Conservation (phyloP, 2,797 vertebrate species). For the Myripristis jacobus region DNA sequence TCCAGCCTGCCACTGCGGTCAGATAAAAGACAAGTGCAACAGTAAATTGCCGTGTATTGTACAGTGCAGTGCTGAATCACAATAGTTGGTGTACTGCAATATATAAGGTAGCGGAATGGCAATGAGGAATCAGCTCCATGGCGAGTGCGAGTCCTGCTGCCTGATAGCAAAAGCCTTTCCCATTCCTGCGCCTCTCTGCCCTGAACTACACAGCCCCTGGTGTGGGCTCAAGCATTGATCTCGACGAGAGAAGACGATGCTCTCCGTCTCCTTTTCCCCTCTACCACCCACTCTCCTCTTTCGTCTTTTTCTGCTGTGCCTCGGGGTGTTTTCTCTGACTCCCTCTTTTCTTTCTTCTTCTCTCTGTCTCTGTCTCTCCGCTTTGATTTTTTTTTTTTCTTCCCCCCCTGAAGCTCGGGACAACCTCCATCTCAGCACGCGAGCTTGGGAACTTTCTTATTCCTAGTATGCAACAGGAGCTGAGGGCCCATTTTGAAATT, state of each 20-base stretch:
- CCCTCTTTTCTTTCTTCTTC: constrained; percentile 2
- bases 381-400: too few relatives aligned
- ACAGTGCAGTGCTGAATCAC: constrained; percentile 21
- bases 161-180: constrained; percentile 1
- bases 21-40: constrained; percentile 42
- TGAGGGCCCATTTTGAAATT: constrained; percentile 8
- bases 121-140: constrained; percentile 12
- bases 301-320: constrained; percentile 12
- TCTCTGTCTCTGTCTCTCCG: constrained; percentile 6
- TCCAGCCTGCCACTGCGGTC: constrained; percentile 25
- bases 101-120: constrained; percentile 32
- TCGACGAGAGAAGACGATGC: constrained; percentile 42
- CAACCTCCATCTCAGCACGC: constrained; percentile 20
- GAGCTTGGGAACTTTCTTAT: constrained; percentile 16
- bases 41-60: constrained; percentile 24
- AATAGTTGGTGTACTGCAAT: constrained; percentile 16
- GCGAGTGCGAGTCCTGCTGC: background rate
- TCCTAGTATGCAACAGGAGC: constrained; percentile 7
- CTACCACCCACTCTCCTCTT: constrained; percentile 36
- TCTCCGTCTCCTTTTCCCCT: constrained; percentile 12
- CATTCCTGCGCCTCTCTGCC: constrained; percentile 15
- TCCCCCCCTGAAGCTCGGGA: constrained; percentile 1
- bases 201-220: constrained; percentile 39
- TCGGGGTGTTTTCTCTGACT: constrained; percentile 16
- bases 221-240: constrained; percentile 53